Evolutionary conservation across 1,140 invertebrate species (phyloP).

Genomic region (Drusus annulatus): DNA sequence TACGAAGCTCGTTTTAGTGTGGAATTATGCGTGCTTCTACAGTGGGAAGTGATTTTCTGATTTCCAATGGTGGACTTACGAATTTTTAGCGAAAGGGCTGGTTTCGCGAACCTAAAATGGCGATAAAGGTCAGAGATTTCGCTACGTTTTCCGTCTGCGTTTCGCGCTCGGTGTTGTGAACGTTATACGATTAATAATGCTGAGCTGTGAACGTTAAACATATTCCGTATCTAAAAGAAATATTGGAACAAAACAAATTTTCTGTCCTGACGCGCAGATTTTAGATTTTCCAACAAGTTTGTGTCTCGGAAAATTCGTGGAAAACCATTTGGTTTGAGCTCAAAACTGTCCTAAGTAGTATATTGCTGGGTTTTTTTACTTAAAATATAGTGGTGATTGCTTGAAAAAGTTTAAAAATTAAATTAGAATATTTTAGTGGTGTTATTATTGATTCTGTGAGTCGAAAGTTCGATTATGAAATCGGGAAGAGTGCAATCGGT

Average conservation of each 20-base stretch:
- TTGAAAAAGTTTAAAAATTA: neutral
- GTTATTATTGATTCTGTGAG: neutral
- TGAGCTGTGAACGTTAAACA: neutral
- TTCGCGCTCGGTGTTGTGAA: neutral
- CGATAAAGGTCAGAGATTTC: constrained; percentile 23
- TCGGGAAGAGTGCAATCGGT: neutral
- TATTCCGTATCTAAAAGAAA: neutral
- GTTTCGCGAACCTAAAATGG: constrained; percentile 26
- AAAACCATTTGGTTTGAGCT: neutral
- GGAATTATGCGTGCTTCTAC: too few species aligned
- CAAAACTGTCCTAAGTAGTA: too few species aligned
- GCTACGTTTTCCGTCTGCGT: neutral
- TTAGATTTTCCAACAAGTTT: neutral
- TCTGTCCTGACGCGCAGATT: neutral
- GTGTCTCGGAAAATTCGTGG: neutral
- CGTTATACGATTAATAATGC: neutral
- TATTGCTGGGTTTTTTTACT: too few species aligned
- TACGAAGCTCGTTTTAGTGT: too few species aligned
- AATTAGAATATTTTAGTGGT: neutral
- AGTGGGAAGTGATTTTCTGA: too few species aligned
- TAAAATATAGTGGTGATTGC: neutral
- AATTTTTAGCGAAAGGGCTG: neutral
- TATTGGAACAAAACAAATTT: neutral
- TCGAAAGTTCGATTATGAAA: neutral
- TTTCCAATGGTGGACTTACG: neutral